Evolutionary conservation across 1,140 invertebrate genomes (phyloP).

Genomic region (Drosophila malerkotliana): DNA sequence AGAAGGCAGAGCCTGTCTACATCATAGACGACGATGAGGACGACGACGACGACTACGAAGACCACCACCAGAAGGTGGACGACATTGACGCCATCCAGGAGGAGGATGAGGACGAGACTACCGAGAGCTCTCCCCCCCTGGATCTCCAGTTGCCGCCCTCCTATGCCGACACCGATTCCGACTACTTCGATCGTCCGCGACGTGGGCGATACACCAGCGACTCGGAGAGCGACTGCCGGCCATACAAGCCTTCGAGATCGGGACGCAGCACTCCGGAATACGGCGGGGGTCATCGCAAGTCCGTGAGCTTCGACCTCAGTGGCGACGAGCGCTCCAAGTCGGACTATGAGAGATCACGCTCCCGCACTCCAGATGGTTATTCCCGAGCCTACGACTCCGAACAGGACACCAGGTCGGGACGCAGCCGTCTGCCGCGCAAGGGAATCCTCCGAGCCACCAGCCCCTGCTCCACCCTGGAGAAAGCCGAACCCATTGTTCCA

Average conservation of each 20-base stretch:
- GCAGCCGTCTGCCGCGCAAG: slow-evolving; percentile 65
- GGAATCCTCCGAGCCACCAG: slow-evolving; percentile 78
- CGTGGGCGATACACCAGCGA: slow-evolving; percentile 77
- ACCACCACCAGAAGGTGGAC: slow-evolving; percentile 27
- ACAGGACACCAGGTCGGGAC: slow-evolving; percentile 60
- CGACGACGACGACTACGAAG: slow-evolving; percentile 69
- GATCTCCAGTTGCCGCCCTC: slow-evolving; percentile 67
- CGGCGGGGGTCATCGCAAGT: slow-evolving; percentile 72
- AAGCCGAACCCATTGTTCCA: slow-evolving; percentile 59
- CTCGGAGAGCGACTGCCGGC: slow-evolving; percentile 73
- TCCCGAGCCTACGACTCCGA: slow-evolving; percentile 76
- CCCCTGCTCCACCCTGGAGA: slow-evolving; percentile 71
- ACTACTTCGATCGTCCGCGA: slow-evolving; percentile 57
- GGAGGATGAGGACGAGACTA: slow-evolving; percentile 53
- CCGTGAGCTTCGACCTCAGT: slow-evolving; percentile 82
- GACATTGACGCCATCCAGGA: slow-evolving; percentile 58
- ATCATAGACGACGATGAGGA: slow-evolving; percentile 75
- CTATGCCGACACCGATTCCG: slow-evolving; percentile 74
- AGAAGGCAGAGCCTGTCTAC: slow-evolving; percentile 73
- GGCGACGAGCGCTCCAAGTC: slow-evolving; percentile 80
- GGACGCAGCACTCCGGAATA: slow-evolving; percentile 77
- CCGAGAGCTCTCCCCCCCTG: slow-evolving; percentile 54
- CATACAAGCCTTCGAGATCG: slow-evolving; percentile 62
- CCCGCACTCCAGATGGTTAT: slow-evolving; percentile 65
- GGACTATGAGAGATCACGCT: slow-evolving; percentile 76